phyloP scores from a whole-genome alignment of 1,140 invertebrate genomes.

The Cephus cinctus region DNA sequence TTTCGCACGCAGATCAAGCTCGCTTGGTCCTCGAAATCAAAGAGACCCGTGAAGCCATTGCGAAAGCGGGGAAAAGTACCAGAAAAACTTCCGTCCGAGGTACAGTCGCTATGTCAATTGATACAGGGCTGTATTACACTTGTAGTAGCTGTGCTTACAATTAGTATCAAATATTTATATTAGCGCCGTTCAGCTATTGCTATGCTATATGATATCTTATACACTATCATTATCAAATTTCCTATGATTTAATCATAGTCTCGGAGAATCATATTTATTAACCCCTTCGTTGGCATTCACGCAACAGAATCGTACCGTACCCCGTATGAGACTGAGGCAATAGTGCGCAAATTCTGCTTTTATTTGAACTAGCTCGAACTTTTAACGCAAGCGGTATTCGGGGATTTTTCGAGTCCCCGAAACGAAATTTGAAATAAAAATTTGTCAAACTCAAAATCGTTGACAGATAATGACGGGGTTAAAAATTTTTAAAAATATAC shows the following conservation, averaged over 20 bases:
- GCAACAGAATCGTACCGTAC: too few relatives aligned
- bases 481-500: too few relatives aligned
- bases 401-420: too few relatives aligned
- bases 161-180: not conserved
- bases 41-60: constrained; percentile 29
- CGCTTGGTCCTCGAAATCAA: constrained; percentile 32
- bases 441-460: too few relatives aligned
- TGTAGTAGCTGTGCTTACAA: not conserved
- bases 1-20: constrained; percentile 40
- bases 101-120: constrained; percentile 20
- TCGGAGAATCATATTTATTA: not conserved
- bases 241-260: not conserved
- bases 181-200: not conserved
- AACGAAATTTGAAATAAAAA: too few relatives aligned
- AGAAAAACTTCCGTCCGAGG: constrained; percentile 31
- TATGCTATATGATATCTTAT: not conserved
- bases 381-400: too few relatives aligned
- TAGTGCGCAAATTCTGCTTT: too few relatives aligned
- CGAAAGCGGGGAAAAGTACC: constrained; percentile 28
- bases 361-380: too few relatives aligned
- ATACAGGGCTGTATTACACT: not conserved
- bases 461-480: too few relatives aligned
- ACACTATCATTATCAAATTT: not conserved
- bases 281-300: not conserved
- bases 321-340: too few relatives aligned